Base-by-base conservation (phyloP, 1,140 invertebrate genomes). In the Globodera ellingtonae region DNA sequence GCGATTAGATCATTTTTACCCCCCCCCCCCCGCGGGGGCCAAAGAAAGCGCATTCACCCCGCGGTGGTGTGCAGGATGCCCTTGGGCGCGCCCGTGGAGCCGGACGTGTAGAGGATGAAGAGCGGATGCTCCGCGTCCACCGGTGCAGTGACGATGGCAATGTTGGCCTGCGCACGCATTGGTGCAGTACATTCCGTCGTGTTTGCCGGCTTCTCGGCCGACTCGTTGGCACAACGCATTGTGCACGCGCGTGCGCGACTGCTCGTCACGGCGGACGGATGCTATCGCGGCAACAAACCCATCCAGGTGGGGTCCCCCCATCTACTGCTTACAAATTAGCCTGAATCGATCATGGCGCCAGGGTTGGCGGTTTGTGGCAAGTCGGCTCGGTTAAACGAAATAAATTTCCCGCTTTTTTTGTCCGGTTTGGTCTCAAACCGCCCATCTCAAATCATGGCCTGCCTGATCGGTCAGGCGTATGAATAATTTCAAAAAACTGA, bases 81-180 rank as follows among this genome's bases (percentile, higher is more conserved):
- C 90, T 99, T 99, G 0, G 97, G 96, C 90, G 96, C 97, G 15
- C 96, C 97, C 3, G 97, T 98, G 0, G 95, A 97, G 21, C 96
- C 96, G 91, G 95, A 94, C 0, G 97, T 98, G 89, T 98, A 98
- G 0, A 98, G 91, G 93, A 98, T 96, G 88, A 98, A 98, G 3
- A 98, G 91, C 0, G 95, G 95, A 91, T 98, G 95, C 90, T 98
- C 96, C 35, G 95, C 94, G 70, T 95, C 95, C 8, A 86, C 83
- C 7, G 83, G 84, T 24, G 95, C 94, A 71, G 93, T n/a, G n/a
- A n/a, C 95, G 0, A 92, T 98, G 21, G 93, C 94, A 13, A 95
- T 98, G 94, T 90, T 99, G 75, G 96, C 96, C 0, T 98, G 96
- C 89, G 93, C 95, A 9, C 93, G 92, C 78, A 95, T 98, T 83